Percentiles rank a stretch among this genome's conserved stretches.
Evolutionary conservation across 2,888 invertebrate species (phyloP).

Genomic region (Pseudoips prasinana): DNA sequence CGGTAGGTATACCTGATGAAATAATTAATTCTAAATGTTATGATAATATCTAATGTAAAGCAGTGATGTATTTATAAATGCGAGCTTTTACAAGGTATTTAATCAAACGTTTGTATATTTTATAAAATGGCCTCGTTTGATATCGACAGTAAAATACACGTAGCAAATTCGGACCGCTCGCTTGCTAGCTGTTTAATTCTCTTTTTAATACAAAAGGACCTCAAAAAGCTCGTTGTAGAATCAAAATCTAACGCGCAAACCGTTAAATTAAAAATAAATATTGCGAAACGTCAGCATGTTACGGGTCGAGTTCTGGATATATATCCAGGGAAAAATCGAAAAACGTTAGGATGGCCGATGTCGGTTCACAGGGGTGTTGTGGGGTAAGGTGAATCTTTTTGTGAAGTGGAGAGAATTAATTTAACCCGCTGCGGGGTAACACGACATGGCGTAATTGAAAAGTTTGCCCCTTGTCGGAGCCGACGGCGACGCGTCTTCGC

Average conservation of each 20-base stretch:
- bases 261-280: slow-evolving; percentile 82
- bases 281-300: slow-evolving; percentile 81
- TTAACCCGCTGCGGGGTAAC: slow-evolving; percentile 83
- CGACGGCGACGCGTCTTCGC: slow-evolving; percentile 53
- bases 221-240: slow-evolving; percentile 63
- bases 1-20: too few relatives aligned
- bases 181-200: slow-evolving; percentile 50
- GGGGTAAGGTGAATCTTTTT: slow-evolving; percentile 79
- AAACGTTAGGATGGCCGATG: slow-evolving; percentile 59
- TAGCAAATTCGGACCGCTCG: slow-evolving; percentile 44
- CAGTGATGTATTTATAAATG: too few relatives aligned
- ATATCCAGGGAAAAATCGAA: slow-evolving; percentile 61
- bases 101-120: neutral
- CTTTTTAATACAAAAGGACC: slow-evolving; percentile 64
- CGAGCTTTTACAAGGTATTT: too few relatives aligned
- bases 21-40: too few relatives aligned
- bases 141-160: slow-evolving; percentile 26
- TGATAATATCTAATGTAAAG: too few relatives aligned
- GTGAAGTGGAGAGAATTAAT: slow-evolving; percentile 82
- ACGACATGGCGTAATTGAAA: slow-evolving; percentile 81
- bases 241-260: slow-evolving; percentile 71
- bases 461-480: slow-evolving; percentile 79
- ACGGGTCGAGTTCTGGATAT: slow-evolving; percentile 56
- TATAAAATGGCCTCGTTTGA: slow-evolving; percentile 14
- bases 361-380: slow-evolving; percentile 59